These are phyloP conservation scores for Bryconaethiops microstoma DNA, from an alignment of 2,797 vertebrate species.

Conservation along the genomic window DNA sequence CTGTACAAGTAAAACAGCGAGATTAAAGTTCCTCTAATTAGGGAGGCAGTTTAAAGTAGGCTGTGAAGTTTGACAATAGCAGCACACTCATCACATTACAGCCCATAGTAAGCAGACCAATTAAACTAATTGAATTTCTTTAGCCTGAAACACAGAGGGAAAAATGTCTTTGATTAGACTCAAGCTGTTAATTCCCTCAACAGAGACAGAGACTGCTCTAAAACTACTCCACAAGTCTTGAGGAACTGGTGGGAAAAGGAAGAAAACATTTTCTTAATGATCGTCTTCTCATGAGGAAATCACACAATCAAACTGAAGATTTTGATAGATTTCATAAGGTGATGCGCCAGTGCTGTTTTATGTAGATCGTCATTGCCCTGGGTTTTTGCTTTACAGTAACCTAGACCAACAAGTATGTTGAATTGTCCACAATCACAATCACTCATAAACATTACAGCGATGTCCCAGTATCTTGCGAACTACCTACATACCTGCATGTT, in stretches of 20 bases:
- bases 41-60: slow-evolving; percentile 67
- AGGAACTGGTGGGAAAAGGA: slow-evolving; percentile 58
- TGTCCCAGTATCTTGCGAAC: too few relatives aligned
- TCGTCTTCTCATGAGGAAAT: slow-evolving; percentile 36
- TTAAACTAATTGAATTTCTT: slow-evolving; percentile 79
- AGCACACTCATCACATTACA: slow-evolving; percentile 69
- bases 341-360: neutral
- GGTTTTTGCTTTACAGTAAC: neutral
- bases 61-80: slow-evolving; percentile 75
- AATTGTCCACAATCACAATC: neutral
- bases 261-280: slow-evolving; percentile 37
- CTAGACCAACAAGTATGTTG: neutral
- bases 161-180: slow-evolving; percentile 72
- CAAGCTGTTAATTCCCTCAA: slow-evolving; percentile 73
- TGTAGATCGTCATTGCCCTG: neutral
- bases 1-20: slow-evolving; percentile 68
- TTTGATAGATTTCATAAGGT: neutral
- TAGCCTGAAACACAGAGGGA: slow-evolving; percentile 68
- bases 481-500: too few relatives aligned
- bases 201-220: slow-evolving; percentile 61
- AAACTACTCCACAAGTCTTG: slow-evolving; percentile 61
- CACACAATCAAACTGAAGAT: slow-evolving; percentile 2
- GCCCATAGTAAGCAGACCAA: slow-evolving; percentile 74
- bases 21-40: slow-evolving; percentile 76
- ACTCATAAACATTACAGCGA: neutral